A percentile compares a stretch with the other conserved stretches of the same genome.
Evolutionary conservation across 2,113 vertebrate species (phyloP).

Genomic region (Pelecanoides urinatrix): DNA sequence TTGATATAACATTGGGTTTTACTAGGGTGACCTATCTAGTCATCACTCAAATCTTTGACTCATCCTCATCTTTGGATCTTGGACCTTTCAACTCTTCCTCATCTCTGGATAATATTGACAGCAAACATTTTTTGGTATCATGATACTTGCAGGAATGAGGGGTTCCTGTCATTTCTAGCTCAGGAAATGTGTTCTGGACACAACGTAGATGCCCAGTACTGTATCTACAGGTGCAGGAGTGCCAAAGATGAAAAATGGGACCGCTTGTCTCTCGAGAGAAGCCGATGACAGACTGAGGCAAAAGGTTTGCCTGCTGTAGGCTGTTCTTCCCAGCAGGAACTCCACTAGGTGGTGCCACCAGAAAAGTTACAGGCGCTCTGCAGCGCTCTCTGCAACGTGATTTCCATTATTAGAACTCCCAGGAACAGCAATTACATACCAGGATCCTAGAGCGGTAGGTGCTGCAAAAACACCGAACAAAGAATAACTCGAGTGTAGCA

Average conservation of each 20-base stretch:
- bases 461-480: not conserved
- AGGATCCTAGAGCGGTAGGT: not conserved
- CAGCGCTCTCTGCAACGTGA: not conserved
- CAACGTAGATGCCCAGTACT: not conserved
- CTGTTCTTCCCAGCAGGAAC: accelerated
- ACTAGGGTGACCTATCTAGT: not conserved
- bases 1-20: not conserved
- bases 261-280: not conserved
- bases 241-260: not conserved
- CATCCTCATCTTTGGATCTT: not conserved
- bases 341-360: slow-evolving; percentile 45
- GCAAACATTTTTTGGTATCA: not conserved
- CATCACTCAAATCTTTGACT: not conserved
- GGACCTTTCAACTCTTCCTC: not conserved
- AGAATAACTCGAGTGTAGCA: not conserved
- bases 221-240: not conserved
- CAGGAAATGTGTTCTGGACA: not conserved
- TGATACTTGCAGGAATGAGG: not conserved
- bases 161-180: not conserved
- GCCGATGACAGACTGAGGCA: accelerated
- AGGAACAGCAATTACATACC: not conserved
- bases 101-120: not conserved
- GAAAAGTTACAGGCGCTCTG: not conserved
- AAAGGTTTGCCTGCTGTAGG: not conserved
- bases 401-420: not conserved